Evolutionary conservation across 1,140 invertebrate species (phyloP).

Genomic region (Microvelia longipes): DNA sequence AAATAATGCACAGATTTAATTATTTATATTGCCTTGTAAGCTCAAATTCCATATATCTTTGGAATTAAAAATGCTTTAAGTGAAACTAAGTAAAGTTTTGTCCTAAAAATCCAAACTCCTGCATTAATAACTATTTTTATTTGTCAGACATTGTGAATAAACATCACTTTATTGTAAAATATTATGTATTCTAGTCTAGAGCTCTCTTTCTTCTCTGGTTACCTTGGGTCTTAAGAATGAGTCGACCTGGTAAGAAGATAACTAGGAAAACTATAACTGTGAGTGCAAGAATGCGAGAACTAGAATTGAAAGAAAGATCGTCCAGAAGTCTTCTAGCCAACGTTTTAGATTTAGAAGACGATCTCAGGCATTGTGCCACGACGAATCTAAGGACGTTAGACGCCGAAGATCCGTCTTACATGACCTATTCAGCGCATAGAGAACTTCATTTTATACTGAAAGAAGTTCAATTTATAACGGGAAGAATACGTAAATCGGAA

Average conservation of each 20-base stretch:
- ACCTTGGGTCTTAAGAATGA: constrained; percentile 87
- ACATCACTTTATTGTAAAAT: no score
- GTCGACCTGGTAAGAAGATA: constrained; percentile 83
- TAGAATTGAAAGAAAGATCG: constrained; percentile 80
- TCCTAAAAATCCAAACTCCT: no score
- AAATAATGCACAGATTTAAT: no score
- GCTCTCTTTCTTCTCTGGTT: constrained; percentile 89
- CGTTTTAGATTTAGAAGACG: constrained; percentile 86
- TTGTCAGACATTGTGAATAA: no score
- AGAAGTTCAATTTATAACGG: constrained; percentile 88
- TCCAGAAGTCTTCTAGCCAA: constrained; percentile 87
- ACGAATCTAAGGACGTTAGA: constrained; percentile 31
- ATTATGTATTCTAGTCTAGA: constrained; percentile 73
- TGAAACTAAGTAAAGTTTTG: no score
- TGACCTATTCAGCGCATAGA: constrained; percentile 30
- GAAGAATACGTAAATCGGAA: constrained; percentile 74
- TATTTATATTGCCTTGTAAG: no score
- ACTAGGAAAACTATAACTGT: constrained; percentile 76
- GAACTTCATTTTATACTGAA: constrained; percentile 72
- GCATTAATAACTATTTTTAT: no score
- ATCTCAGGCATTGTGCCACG: constrained; percentile 50
- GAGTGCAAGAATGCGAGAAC: constrained; percentile 73
- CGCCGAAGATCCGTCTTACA: constrained; percentile 4
- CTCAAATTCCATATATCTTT: no score
- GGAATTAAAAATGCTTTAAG: no score